phyloP scores from a whole-genome alignment of 2,888 invertebrate species.

The Halocaridina rubra region DNA sequence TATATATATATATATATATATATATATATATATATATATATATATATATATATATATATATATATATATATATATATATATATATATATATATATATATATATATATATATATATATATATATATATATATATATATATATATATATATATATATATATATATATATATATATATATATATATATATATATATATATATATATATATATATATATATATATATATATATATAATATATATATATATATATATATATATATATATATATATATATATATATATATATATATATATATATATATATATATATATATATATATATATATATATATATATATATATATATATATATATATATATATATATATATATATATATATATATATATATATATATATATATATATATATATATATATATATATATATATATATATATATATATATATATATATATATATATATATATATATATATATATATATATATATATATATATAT shows the following conservation, averaged over 20 bases:
- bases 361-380: too few relatives aligned
- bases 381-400: too few relatives aligned
- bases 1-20: neutral
- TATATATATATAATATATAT: neutral
- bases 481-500: neutral
- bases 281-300: slow-evolving; percentile 22
- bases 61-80: neutral
- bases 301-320: slow-evolving; percentile 17
- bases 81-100: neutral
- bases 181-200: neutral
- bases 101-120: neutral
- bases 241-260: neutral
- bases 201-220: neutral
- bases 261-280: neutral
- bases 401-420: too few relatives aligned
- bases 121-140: neutral
- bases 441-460: neutral
- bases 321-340: slow-evolving; percentile 6
- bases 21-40: neutral
- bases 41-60: neutral
- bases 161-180: neutral
- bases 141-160: neutral
- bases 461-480: neutral
- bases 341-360: slow-evolving; percentile 8
- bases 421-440: neutral